A percentile compares a stretch with the other conserved stretches of the same genome.
Conservation (phyloP, 1,140 invertebrate genomes). For the Stenopsyche tienmushanensis region DNA sequence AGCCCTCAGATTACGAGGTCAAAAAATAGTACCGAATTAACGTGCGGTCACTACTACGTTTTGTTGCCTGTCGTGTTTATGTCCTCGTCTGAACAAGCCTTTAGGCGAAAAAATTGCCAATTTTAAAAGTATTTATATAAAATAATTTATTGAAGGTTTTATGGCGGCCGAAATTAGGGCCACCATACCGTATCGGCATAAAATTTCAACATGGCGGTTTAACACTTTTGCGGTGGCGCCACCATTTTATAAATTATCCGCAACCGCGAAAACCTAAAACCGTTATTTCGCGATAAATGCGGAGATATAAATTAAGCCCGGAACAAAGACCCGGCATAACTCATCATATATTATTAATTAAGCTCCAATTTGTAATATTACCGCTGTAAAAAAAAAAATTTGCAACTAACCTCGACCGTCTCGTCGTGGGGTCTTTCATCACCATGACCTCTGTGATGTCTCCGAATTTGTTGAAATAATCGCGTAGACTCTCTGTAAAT, state of each 20-base stretch:
- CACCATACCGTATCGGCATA: background rate
- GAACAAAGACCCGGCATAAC: background rate
- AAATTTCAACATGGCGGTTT: conserved; percentile 33
- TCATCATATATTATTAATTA: background rate
- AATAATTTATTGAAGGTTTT: too few relatives aligned
- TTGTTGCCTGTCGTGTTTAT: too few relatives aligned
- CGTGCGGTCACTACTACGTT: too few relatives aligned
- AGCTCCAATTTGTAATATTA: background rate
- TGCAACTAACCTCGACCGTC: conserved; percentile 95
- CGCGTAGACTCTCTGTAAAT: conserved; percentile 92
- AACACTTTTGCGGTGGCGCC: conserved; percentile 11
- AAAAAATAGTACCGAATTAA: too few relatives aligned
- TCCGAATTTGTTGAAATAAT: conserved; percentile 99
- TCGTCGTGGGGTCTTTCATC: conserved; percentile 99
- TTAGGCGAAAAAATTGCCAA: too few relatives aligned
- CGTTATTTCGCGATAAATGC: conserved; percentile 29
- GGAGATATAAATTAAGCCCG: conserved; percentile 2
- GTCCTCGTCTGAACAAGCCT: too few relatives aligned
- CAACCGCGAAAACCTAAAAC: conserved; percentile 21
- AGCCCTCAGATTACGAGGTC: too few relatives aligned
- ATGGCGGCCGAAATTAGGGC: too few relatives aligned
- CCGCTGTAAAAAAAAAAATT: background rate
- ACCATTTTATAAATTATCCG: conserved; percentile 29
- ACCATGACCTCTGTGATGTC: conserved; percentile 99
- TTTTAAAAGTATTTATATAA: too few relatives aligned